Conservation (phyloP, 2,797 vertebrate species). For the Phoeniculus purpureus region DNA sequence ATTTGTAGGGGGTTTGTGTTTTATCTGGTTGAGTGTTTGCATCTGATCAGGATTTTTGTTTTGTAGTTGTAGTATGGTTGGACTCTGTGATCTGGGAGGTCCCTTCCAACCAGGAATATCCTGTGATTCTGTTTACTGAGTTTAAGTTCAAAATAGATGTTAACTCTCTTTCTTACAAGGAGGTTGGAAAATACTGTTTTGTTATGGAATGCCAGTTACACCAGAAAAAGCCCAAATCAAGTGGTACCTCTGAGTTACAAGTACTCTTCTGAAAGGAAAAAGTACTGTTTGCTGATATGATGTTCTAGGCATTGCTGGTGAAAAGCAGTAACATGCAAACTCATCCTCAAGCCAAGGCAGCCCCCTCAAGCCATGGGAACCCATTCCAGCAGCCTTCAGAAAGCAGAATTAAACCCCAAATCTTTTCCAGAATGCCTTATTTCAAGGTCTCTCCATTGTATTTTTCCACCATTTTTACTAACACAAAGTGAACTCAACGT, state of each 20-base stretch:
- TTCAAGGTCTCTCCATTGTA: not conserved
- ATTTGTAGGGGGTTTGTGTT: too few species aligned
- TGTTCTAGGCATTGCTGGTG: too few species aligned
- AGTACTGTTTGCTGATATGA: not conserved
- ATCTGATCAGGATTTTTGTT: too few species aligned
- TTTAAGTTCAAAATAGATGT: not conserved
- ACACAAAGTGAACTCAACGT: not conserved
- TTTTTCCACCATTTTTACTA: not conserved
- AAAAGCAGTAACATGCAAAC: not conserved
- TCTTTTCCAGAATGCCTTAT: not conserved
- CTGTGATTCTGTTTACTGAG: too few species aligned
- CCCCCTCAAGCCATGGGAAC: not conserved
- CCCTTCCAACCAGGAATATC: too few species aligned
- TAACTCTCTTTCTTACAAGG: fast-evolving
- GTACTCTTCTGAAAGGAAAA: not conserved
- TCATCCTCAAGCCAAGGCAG: not conserved
- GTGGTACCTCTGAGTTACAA: not conserved
- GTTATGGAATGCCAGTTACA: not conserved
- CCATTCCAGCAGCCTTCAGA: not conserved
- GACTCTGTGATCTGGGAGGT: too few species aligned
- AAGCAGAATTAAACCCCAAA: not conserved
- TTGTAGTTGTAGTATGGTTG: too few species aligned
- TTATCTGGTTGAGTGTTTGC: too few species aligned
- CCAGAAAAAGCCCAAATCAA: not conserved
- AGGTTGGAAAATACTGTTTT: not conserved